These are phyloP conservation scores for Mungos mungo DNA, from an alignment of 2,113 vertebrate genomes.

Conservation along the genomic window DNA sequence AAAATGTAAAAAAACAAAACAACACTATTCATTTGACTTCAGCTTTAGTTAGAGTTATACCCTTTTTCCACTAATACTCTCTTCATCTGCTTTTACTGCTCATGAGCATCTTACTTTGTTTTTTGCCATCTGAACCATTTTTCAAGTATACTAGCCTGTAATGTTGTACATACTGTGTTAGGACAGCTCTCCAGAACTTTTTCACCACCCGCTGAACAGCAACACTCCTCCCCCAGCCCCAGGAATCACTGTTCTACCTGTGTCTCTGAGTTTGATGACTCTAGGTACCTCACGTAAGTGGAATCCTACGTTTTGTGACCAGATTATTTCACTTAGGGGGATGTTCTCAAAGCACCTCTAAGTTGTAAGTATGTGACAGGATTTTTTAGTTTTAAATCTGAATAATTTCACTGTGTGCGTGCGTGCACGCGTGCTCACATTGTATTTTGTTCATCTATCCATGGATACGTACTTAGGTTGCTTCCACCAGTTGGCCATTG, in stretches of 20 bases:
- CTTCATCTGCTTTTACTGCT: not conserved
- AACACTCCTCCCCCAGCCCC: too few relatives aligned
- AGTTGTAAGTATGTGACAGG: not conserved
- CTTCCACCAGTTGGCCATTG: not conserved
- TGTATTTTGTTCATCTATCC: not conserved
- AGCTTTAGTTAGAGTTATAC: not conserved
- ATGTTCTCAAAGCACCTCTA: not conserved
- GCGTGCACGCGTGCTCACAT: fast-evolving
- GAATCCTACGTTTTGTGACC: not conserved
- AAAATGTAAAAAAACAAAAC: too few relatives aligned
- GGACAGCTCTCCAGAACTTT: not conserved
- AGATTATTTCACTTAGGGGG: not conserved
- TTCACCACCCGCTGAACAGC: not conserved
- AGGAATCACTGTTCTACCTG: too few relatives aligned
- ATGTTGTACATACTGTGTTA: not conserved
- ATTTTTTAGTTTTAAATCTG: not conserved
- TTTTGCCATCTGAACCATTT: not conserved
- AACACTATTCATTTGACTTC: not conserved
- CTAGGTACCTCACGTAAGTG: not conserved
- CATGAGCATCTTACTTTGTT: not conserved
- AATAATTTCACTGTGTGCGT: not conserved
- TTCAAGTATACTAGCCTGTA: not conserved
- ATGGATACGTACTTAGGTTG: not conserved
- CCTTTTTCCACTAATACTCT: not conserved
- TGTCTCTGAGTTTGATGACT: not conserved